phyloP scores from a whole-genome alignment of 2,113 vertebrate genomes.

The Sander lucioperca region DNA sequence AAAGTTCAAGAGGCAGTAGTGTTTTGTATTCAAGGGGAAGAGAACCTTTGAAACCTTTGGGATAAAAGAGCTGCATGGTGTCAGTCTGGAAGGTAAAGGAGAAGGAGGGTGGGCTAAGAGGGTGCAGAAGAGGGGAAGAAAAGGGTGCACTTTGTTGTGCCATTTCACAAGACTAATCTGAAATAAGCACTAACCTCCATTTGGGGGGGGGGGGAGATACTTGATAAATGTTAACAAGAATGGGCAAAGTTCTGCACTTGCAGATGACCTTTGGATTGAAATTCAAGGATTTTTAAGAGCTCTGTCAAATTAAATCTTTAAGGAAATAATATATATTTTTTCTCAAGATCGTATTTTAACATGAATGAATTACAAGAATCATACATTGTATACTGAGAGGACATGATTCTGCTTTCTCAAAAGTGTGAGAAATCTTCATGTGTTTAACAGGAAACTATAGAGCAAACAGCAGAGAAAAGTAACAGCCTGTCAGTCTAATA shows the following conservation, averaged over 20 bases:
- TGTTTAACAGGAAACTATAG: conserved; percentile 39
- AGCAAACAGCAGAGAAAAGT: conserved; percentile 16
- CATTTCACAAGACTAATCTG: conserved; percentile 69
- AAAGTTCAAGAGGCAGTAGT: conserved; percentile 84
- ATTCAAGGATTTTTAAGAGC: conserved; percentile 4
- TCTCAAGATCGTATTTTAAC: neutral
- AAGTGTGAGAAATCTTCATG: neutral
- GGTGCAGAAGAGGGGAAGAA: conserved; percentile 69
- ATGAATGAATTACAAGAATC: neutral
- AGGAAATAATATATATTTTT: neutral
- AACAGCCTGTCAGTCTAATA: conserved; percentile 48
- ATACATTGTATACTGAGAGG: neutral
- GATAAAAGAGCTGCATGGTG: conserved; percentile 83
- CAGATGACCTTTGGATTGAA: conserved; percentile 43
- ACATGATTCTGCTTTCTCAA: neutral
- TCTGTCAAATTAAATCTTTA: neutral
- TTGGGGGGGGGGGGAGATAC: conserved; percentile 52
- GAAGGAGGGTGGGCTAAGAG: conserved; percentile 74
- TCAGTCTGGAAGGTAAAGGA: conserved; percentile 81
- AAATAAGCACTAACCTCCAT: conserved; percentile 55
- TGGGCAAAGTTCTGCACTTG: conserved; percentile 22
- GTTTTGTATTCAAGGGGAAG: conserved; percentile 85
- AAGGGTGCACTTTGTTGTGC: conserved; percentile 77
- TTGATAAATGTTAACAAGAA: conserved; percentile 66
- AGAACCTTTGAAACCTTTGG: conserved; percentile 85